Conservation (phyloP, 2,113 vertebrate species). For the Colossoma macropomum region DNA sequence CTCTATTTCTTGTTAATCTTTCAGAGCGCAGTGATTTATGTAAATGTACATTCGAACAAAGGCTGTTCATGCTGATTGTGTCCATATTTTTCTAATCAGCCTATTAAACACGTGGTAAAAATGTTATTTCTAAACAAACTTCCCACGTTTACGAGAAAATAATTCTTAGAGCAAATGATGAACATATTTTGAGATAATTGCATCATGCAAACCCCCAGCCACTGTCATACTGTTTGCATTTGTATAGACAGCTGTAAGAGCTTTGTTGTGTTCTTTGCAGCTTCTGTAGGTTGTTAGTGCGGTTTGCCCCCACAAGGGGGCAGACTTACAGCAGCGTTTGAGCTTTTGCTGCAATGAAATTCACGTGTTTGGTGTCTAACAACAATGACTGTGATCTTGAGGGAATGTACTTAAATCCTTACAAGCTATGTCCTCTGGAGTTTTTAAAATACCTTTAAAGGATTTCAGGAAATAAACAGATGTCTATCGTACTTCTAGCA, state of each 20-base stretch:
- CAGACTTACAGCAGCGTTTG: constrained; percentile 38
- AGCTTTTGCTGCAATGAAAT: constrained; percentile 7
- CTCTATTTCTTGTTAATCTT: not conserved
- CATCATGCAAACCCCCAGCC: no score
- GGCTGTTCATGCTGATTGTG: no score
- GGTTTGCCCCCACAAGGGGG: constrained; percentile 45
- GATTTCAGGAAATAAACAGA: not conserved
- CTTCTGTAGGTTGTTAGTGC: not conserved
- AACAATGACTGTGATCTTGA: constrained; percentile 55
- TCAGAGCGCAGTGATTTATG: not conserved
- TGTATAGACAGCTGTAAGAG: no score
- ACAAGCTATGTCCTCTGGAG: not conserved
- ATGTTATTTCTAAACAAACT: not conserved
- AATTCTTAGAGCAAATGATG: not conserved
- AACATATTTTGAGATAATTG: not conserved
- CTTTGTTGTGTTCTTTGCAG: not conserved
- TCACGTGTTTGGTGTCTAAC: constrained; percentile 17
- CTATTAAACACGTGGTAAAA: not conserved
- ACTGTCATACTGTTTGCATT: not conserved
- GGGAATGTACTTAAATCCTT: not conserved
- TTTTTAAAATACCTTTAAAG: not conserved
- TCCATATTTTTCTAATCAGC: not conserved
- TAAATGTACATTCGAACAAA: not conserved
- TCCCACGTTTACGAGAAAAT: not conserved
- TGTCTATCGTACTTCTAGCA: not conserved